Percentiles rank a stretch among this genome's conserved stretches.
Evolutionary conservation across 2,113 vertebrate genomes (phyloP).

Genomic region (Ictalurus furcatus): DNA sequence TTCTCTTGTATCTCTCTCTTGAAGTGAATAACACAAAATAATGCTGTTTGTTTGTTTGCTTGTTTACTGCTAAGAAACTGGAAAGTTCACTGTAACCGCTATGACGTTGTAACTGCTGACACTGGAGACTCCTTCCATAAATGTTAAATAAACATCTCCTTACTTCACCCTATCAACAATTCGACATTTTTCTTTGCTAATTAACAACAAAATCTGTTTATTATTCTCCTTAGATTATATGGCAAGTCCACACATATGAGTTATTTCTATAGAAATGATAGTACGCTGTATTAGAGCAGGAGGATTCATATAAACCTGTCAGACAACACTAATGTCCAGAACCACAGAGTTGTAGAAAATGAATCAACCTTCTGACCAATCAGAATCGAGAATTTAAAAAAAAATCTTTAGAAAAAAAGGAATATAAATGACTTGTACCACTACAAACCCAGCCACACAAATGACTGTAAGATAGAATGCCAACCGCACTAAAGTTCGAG

Average conservation of each 20-base stretch:
- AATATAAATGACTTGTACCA: not conserved
- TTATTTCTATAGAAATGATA: not conserved
- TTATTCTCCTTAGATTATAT: not conserved
- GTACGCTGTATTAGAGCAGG: not conserved
- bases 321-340: not conserved
- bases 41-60: not conserved
- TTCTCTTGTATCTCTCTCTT: not conserved
- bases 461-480: not conserved
- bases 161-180: not conserved
- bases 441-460: not conserved
- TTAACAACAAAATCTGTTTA: not conserved
- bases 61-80: not conserved
- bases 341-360: not conserved
- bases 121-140: not conserved
- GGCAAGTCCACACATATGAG: not conserved
- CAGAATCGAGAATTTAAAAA: not conserved
- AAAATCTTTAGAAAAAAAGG: not conserved
- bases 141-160: not conserved
- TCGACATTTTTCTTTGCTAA: not conserved
- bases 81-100: not conserved
- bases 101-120: not conserved
- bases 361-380: not conserved
- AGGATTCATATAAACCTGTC: not conserved
- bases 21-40: not conserved
- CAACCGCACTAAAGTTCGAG: not conserved